Evolutionary conservation across 2,113 vertebrate species (phyloP).

Genomic region (Oxyruncus cristatus): DNA sequence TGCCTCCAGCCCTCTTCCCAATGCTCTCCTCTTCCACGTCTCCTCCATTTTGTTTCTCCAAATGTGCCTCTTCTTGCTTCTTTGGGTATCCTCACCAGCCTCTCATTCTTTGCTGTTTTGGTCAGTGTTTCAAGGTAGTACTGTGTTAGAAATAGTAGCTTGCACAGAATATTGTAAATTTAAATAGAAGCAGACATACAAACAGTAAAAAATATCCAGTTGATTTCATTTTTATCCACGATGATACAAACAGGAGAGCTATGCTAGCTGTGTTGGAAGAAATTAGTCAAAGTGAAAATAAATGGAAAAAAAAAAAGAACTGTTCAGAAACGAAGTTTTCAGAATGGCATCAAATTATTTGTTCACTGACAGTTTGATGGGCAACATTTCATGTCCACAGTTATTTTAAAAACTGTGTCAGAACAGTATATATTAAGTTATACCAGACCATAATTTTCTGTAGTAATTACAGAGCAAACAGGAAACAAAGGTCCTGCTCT

Average conservation of each 20-base stretch:
- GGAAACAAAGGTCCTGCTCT: slow-evolving; percentile 4
- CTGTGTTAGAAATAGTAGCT: background rate
- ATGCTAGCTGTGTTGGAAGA: background rate
- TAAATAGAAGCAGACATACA: background rate
- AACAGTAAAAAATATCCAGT: background rate
- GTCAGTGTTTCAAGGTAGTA: background rate
- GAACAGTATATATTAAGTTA: background rate
- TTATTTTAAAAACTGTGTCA: background rate
- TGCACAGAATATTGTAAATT: background rate
- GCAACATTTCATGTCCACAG: background rate
- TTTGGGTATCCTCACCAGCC: background rate
- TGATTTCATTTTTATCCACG: background rate
- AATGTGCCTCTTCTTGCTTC: background rate
- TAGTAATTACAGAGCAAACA: slow-evolving; percentile 6
- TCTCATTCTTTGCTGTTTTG: background rate
- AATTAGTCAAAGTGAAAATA: background rate
- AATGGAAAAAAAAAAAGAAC: background rate
- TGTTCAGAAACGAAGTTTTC: background rate
- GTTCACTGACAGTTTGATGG: background rate
- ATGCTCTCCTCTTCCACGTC: background rate
- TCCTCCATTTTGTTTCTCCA: background rate
- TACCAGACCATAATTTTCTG: background rate
- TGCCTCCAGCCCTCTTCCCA: accelerated
- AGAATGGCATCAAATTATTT: background rate
- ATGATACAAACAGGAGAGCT: background rate